phyloP scores from a whole-genome alignment of 2,797 vertebrate genomes.

The Psittacula echo region DNA sequence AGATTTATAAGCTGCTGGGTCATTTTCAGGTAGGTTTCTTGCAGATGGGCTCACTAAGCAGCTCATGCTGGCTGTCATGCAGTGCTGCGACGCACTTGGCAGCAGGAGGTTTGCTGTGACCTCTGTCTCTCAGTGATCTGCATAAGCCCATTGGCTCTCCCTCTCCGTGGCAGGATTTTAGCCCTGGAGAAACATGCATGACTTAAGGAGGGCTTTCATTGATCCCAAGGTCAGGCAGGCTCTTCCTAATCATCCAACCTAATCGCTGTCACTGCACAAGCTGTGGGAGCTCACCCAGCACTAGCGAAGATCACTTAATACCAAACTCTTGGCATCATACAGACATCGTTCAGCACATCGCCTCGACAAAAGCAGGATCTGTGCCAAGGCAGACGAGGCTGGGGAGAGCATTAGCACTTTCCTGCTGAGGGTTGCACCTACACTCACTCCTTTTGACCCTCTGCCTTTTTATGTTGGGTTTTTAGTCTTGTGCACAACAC shows the following conservation, averaged over 20 bases:
- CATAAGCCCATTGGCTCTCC: neutral
- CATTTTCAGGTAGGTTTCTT: neutral
- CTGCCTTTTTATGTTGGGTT: accelerated
- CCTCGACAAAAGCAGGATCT: neutral
- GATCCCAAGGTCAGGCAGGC: neutral
- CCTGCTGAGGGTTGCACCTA: neutral
- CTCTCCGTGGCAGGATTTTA: neutral
- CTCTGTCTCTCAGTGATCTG: neutral
- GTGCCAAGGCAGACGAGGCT: accelerated
- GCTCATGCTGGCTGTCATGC: neutral
- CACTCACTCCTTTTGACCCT: neutral
- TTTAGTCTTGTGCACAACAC: too few species aligned
- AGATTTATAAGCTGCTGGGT: neutral
- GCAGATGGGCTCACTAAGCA: neutral
- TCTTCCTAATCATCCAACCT: neutral
- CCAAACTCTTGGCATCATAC: accelerated
- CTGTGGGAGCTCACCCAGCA: accelerated
- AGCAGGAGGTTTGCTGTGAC: neutral
- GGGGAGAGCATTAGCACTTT: neutral
- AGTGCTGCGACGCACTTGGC: neutral
- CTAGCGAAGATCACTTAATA: neutral
- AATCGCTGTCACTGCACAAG: neutral
- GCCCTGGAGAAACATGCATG: neutral
- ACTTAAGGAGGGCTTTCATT: neutral
- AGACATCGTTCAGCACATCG: accelerated